phyloP scores from a whole-genome alignment of 2,797 vertebrate genomes.

The Antrozous pallidus region DNA sequence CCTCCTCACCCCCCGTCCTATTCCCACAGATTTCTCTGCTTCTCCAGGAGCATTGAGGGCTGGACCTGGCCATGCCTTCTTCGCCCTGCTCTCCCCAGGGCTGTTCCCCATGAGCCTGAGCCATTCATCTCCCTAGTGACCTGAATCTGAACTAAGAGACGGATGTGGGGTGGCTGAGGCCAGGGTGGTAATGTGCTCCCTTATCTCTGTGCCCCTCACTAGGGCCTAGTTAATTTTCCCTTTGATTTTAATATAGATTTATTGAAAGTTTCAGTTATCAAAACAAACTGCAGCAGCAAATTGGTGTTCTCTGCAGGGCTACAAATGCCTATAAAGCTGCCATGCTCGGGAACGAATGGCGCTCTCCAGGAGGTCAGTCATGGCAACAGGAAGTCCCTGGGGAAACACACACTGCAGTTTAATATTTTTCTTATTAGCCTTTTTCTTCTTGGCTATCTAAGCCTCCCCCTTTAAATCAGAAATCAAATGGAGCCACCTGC shows the following conservation, averaged over 20 bases:
- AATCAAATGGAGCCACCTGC: slow-evolving; percentile 81
- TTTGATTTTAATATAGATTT: slow-evolving; percentile 92
- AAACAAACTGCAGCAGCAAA: slow-evolving; percentile 88
- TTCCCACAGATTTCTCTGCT: not conserved
- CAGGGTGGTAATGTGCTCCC: slow-evolving; percentile 82
- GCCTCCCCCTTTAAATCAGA: slow-evolving; percentile 84
- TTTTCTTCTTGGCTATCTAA: slow-evolving; percentile 87
- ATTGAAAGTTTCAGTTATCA: slow-evolving; percentile 89
- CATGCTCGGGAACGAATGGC: slow-evolving; percentile 85
- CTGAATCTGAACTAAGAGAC: slow-evolving; percentile 70
- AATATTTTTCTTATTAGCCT: slow-evolving; percentile 89
- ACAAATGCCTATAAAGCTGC: slow-evolving; percentile 90
- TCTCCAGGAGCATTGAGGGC: not conserved
- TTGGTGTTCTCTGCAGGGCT: slow-evolving; percentile 88
- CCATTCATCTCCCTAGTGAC: slow-evolving; percentile 74
- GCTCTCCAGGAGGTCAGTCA: slow-evolving; percentile 87
- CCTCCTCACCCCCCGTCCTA: fast-evolving
- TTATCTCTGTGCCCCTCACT: slow-evolving; percentile 83
- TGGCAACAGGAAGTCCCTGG: slow-evolving; percentile 84
- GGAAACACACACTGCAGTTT: slow-evolving; percentile 85
- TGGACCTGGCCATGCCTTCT: not conserved
- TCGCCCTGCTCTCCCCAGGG: not conserved
- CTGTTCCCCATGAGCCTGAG: slow-evolving; percentile 48
- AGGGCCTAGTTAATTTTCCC: slow-evolving; percentile 87
- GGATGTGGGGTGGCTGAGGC: slow-evolving; percentile 75